A percentile compares a stretch with the other conserved stretches of the same genome.
phyloP scores from a whole-genome alignment of 1,140 invertebrate genomes.

The Neodiprion fabricii region DNA sequence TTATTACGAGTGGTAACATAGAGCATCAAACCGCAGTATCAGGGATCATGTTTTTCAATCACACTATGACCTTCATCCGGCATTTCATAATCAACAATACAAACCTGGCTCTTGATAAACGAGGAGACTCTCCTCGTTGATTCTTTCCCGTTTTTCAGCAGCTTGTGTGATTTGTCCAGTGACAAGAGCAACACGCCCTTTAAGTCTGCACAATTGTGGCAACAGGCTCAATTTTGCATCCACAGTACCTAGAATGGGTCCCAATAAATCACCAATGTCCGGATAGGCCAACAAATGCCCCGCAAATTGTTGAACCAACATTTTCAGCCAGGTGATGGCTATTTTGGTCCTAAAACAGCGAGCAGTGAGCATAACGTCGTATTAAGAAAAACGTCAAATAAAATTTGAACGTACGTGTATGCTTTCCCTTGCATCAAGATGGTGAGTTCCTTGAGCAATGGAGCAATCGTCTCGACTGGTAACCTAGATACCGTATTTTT shows the following conservation, averaged over 20 bases:
- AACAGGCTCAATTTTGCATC: conserved; percentile 64
- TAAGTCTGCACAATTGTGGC: conserved; percentile 63
- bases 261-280: conserved; percentile 61
- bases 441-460: conserved; percentile 69
- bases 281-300: conserved; percentile 69
- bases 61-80: too few relatives aligned
- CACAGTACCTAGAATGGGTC: conserved; percentile 67
- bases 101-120: conserved; percentile 68
- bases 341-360: conserved; percentile 63
- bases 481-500: conserved; percentile 68
- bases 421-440: conserved; percentile 68
- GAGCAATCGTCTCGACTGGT: conserved; percentile 67
- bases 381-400: conserved; percentile 11
- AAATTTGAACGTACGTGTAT: conserved; percentile 58
- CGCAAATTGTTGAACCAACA: conserved; percentile 66
- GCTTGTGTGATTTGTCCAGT: conserved; percentile 63
- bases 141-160: conserved; percentile 51
- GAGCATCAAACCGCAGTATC: too few relatives aligned
- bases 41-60: too few relatives aligned
- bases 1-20: too few relatives aligned
- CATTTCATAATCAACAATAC: conserved; percentile 8
- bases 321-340: conserved; percentile 68
- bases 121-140: conserved; percentile 57
- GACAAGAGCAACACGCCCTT: conserved; percentile 66
- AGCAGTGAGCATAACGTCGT: conserved; percentile 4